Evolutionary conservation across 2,888 invertebrate genomes (phyloP).

Genomic region (Eubasilissa splendida): DNA sequence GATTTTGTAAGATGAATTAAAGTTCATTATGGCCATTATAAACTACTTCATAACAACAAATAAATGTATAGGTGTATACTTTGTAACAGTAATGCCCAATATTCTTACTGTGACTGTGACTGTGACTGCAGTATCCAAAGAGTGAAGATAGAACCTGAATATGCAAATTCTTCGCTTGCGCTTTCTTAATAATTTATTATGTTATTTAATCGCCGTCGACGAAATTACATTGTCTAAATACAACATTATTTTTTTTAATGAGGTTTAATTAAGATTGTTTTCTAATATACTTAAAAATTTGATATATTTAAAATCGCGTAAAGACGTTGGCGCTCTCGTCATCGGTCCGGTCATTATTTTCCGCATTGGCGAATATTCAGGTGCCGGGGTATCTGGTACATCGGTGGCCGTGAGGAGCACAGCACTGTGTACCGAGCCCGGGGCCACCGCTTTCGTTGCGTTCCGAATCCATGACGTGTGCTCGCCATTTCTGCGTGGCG

Average conservation of each 20-base stretch:
- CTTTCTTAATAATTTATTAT: not conserved
- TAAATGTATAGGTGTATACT: no score
- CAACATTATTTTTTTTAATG: no score
- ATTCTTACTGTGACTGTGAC: no score
- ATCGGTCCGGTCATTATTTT: conserved; percentile 4
- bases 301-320: no score
- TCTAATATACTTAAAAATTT: no score
- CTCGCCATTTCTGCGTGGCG: not conserved
- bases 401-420: conserved; percentile 29
- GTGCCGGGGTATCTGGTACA: not conserved
- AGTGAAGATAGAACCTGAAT: no score
- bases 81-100: no score
- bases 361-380: conserved; percentile 29
- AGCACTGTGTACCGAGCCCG: not conserved
- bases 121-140: no score
- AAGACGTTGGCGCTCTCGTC: no score
- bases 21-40: conserved; percentile 12
- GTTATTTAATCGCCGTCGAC: not conserved
- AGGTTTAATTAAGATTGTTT: no score
- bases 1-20: conserved; percentile 6
- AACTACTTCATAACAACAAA: not conserved
- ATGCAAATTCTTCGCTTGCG: not conserved
- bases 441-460: conserved; percentile 20
- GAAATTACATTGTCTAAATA: not conserved
- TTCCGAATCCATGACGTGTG: conserved; percentile 22